Percentiles rank a stretch among this genome's conserved stretches.
Evolutionary conservation across 2,888 invertebrate genomes (phyloP).

Genomic region (Morinoia aosen): DNA sequence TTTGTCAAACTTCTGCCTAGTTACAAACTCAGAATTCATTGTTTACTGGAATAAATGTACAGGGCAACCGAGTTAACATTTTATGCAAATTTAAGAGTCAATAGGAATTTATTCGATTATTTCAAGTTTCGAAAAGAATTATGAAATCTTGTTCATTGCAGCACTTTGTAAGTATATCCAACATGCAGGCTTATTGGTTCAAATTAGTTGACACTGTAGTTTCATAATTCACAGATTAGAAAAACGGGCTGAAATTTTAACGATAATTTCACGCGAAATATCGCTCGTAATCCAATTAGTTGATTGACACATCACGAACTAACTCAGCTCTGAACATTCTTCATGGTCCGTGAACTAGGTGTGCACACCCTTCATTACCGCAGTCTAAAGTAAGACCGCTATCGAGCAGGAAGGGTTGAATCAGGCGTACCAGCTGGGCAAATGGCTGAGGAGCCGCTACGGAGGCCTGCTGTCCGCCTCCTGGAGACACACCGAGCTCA

Average conservation of each 20-base stretch:
- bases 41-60: neutral
- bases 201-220: neutral
- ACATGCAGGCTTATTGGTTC: neutral
- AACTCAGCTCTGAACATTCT: neutral
- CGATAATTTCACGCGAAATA: neutral
- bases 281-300: neutral
- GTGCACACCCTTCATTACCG: neutral
- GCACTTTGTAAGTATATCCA: neutral
- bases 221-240: neutral
- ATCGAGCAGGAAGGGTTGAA: conserved; percentile 44
- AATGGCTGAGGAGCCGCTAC: conserved; percentile 22
- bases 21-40: neutral
- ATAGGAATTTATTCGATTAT: neutral
- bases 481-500: neutral
- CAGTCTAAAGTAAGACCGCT: neutral
- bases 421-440: neutral
- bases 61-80: neutral
- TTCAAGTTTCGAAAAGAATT: neutral
- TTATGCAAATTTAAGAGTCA: neutral
- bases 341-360: neutral
- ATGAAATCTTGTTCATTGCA: too few species aligned
- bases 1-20: neutral
- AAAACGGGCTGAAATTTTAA: neutral
- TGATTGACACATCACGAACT: neutral
- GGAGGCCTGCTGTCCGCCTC: neutral